These are phyloP conservation scores for Hirundo rustica DNA, from an alignment of 2,797 vertebrate species.

Conservation along the genomic window DNA sequence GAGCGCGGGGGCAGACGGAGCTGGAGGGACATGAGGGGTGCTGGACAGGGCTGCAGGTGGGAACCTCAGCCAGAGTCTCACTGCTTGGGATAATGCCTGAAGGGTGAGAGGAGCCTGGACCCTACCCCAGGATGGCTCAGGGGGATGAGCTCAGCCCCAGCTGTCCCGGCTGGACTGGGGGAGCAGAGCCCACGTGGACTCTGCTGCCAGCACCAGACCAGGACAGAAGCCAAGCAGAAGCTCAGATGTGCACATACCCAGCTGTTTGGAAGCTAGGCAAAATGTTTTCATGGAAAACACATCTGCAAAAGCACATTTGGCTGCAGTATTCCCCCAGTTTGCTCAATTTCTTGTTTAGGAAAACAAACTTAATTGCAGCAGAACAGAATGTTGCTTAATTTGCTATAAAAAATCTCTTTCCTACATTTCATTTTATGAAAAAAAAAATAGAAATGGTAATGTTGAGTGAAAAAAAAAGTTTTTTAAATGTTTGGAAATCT, in stretches of 20 bases:
- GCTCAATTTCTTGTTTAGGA: not conserved
- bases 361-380: constrained; percentile 24
- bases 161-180: accelerated
- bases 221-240: not conserved
- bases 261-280: not conserved
- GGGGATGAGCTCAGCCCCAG: not conserved
- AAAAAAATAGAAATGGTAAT: not conserved
- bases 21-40: not conserved
- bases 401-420: not conserved
- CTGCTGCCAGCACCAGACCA: not conserved
- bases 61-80: not conserved
- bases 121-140: not conserved
- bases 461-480: not conserved
- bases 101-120: not conserved
- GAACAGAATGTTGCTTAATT: not conserved
- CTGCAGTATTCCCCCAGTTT: not conserved
- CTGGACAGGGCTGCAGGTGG: not conserved
- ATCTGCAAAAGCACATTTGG: not conserved
- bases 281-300: not conserved
- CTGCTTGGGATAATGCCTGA: accelerated
- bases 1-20: not conserved
- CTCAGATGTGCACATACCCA: not conserved
- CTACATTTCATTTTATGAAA: not conserved
- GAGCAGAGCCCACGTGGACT: not conserved
- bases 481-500: not conserved